Conservation (phyloP, 1,140 invertebrate genomes). For the Calosoma granatense region DNA sequence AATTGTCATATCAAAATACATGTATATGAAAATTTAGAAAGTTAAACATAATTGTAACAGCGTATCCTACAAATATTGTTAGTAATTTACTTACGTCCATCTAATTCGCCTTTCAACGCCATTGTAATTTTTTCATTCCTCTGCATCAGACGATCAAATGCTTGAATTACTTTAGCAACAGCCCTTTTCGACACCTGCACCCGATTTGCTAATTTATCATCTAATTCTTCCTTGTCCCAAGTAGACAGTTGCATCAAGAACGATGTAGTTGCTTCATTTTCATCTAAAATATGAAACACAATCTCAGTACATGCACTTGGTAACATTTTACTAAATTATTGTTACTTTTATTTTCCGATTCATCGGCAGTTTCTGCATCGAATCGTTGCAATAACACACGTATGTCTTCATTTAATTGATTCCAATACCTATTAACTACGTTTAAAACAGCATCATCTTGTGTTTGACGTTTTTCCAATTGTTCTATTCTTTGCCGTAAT, state of each 20-base stretch:
- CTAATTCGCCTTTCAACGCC: conserved; percentile 73
- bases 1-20: no score
- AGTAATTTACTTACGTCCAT: conserved; percentile 41
- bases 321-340: not conserved
- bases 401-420: conserved; percentile 94
- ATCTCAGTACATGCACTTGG: not conserved
- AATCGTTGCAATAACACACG: conserved; percentile 87
- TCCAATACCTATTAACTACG: conserved; percentile 98
- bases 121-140: conserved; percentile 86
- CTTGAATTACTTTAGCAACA: conserved; percentile 91
- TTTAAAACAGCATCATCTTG: conserved; percentile 96
- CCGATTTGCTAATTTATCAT: conserved; percentile 88
- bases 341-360: conserved; percentile 87
- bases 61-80: not conserved
- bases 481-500: conserved; percentile 84
- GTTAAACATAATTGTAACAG: no score
- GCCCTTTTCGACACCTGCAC: conserved; percentile 88
- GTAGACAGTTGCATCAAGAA: conserved; percentile 94
- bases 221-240: conserved; percentile 95
- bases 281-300: conserved; percentile 62
- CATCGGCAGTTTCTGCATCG: conserved; percentile 95
- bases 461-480: conserved; percentile 91
- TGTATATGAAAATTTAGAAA: no score
- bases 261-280: conserved; percentile 92
- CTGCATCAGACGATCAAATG: conserved; percentile 89